Base-by-base conservation (phyloP, 2,888 invertebrate species). In the Exocentrus adspersus region DNA sequence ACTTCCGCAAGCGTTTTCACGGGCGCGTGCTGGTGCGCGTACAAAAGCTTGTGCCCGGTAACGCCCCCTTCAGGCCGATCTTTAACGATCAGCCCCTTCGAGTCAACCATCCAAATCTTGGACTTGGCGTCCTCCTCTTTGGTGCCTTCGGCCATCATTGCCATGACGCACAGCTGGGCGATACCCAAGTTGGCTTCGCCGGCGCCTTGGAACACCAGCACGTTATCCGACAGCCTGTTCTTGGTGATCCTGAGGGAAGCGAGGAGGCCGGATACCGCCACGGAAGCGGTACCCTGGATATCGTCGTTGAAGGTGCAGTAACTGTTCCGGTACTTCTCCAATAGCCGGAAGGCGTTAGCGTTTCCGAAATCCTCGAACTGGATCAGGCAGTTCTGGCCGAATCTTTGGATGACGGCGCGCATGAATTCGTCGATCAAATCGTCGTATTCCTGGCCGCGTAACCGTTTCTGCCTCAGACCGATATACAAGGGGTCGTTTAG, bases 291-390 rank as follows among this genome's bases (percentile, higher is more conserved):
- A 4, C 79, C 79, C 64, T 99, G 98, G 80, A 99, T 99, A 82
- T 99, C 99, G 82, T 99, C 99, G 85, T 99, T 99, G 84, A 99
- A 99, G 10, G 96, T 97, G 84, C 98, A 98, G 83, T 93, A 92
- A 77, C 88, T 81, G 75, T 93, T 86, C 42, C 95, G 89, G 84
- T 98, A 99, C 60, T 94, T 95, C 76, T 90, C 92, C 69, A 99
- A 86, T 59, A 99, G 86, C 30, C 94, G 87, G 87, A 98, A 99
- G 4, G 99, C 99, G 84, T 99, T 99, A 7, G 92, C 88, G 80
- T 99, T 99, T 57, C 92, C 99, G 82, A 99, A 99, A 85, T 99
- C 99, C 85, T 99, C 99, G 84, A 98, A 99, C 86, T 94, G 89
- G 51, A 95, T 93, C 64, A 95, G 87, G 58, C 91, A 91, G 82